Evolutionary conservation across 1,140 invertebrate genomes (phyloP).

Genomic region (Helicoverpa armigera): DNA sequence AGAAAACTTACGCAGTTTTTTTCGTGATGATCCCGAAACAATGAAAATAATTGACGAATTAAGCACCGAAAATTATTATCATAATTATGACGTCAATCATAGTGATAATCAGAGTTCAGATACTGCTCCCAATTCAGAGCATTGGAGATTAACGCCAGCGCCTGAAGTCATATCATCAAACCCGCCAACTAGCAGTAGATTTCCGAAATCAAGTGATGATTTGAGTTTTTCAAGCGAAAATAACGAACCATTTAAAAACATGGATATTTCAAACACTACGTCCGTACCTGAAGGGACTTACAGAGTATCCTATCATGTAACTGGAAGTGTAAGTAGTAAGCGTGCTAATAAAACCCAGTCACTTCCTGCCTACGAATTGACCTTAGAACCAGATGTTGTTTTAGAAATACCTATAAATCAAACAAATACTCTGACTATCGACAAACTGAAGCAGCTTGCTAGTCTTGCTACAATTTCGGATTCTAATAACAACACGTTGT

Average conservation of each 20-base stretch:
- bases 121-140: slow-evolving; percentile 54
- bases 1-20: slow-evolving; percentile 72
- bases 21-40: slow-evolving; percentile 65
- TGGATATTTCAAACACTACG: slow-evolving; percentile 51
- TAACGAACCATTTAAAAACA: slow-evolving; percentile 32
- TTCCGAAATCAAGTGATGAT: slow-evolving; percentile 78
- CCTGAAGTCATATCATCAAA: slow-evolving; percentile 59
- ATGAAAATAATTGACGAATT: slow-evolving; percentile 67
- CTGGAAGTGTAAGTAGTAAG: slow-evolving; percentile 83
- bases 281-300: slow-evolving; percentile 80
- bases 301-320: slow-evolving; percentile 81
- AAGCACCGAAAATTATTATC: slow-evolving; percentile 62
- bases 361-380: slow-evolving; percentile 79
- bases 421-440: slow-evolving; percentile 75
- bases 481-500: slow-evolving; percentile 82
- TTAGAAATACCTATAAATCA: slow-evolving; percentile 83
- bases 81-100: slow-evolving; percentile 54
- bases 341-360: slow-evolving; percentile 80
- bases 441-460: slow-evolving; percentile 85
- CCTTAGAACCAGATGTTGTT: slow-evolving; percentile 79
- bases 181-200: slow-evolving; percentile 68
- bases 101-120: slow-evolving; percentile 61
- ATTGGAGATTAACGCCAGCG: slow-evolving; percentile 51
- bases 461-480: slow-evolving; percentile 85
- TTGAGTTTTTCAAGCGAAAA: slow-evolving; percentile 60